Percentiles rank a stretch among this genome's conserved stretches.
phyloP scores from a whole-genome alignment of 2,888 invertebrate genomes.

The Pseudococcus viburni region DNA sequence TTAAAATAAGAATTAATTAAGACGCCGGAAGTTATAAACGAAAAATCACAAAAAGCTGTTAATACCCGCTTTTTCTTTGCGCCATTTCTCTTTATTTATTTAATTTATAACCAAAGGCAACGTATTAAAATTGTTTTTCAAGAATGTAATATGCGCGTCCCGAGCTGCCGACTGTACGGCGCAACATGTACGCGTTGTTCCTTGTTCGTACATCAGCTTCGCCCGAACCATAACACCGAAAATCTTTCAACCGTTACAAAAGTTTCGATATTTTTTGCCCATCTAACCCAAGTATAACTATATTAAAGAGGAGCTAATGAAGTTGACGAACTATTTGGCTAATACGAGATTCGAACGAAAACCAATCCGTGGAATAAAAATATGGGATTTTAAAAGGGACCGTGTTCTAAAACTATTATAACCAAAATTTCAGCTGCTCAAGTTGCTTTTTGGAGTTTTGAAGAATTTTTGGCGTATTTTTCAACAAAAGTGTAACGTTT shows the following conservation, averaged over 20 bases:
- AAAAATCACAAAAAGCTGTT: conserved; percentile 53
- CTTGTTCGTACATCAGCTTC: neutral
- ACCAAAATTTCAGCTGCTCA: too few relatives aligned
- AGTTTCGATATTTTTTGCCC: neutral
- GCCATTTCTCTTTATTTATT: conserved; percentile 38
- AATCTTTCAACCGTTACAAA: conserved; percentile 39
- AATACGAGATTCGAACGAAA: too few relatives aligned
- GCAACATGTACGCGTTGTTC: neutral
- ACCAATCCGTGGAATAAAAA: too few relatives aligned
- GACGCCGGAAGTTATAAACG: conserved; percentile 47
- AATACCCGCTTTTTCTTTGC: conserved; percentile 37
- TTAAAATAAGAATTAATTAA: conserved; percentile 51
- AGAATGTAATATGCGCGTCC: conserved; percentile 17
- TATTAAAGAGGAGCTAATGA: too few relatives aligned
- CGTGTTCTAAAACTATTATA: too few relatives aligned
- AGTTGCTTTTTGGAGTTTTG: too few relatives aligned
- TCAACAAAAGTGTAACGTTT: too few relatives aligned
- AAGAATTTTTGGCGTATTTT: too few relatives aligned
- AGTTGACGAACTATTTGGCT: too few relatives aligned
- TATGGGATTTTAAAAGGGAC: too few relatives aligned
- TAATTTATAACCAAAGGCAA: conserved; percentile 52
- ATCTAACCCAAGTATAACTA: too few relatives aligned
- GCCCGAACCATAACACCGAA: conserved; percentile 1
- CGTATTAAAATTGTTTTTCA: conserved; percentile 50
- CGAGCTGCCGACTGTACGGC: neutral